Percentiles rank a stretch among this genome's conserved stretches.
phyloP scores from a whole-genome alignment of 2,113 vertebrate species.

The Willisornis vidua region DNA sequence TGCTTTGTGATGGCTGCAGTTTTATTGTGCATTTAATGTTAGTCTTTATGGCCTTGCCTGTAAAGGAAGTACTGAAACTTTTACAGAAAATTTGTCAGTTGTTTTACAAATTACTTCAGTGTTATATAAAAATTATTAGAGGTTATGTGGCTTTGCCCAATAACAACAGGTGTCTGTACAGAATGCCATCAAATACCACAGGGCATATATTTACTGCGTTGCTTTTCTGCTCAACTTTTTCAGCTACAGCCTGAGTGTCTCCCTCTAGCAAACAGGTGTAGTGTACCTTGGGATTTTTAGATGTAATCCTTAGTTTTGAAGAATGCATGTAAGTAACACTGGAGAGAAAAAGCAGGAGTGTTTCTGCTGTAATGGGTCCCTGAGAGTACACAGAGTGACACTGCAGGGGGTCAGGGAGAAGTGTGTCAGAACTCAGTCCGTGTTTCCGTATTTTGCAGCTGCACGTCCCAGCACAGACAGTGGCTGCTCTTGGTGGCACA shows the following conservation, averaged over 20 bases:
- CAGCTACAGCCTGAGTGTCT: neutral
- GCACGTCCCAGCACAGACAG: neutral
- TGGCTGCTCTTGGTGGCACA: neutral
- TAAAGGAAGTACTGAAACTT: neutral
- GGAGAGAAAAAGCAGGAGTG: neutral
- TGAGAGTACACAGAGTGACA: neutral
- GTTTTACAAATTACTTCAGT: neutral
- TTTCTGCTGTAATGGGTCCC: neutral
- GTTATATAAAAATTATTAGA: neutral
- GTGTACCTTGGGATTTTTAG: neutral
- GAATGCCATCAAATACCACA: neutral
- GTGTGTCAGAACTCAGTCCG: neutral
- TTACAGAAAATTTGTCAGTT: neutral
- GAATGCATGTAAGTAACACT: neutral
- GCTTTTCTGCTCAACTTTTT: neutral
- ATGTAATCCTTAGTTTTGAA: neutral
- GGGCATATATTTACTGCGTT: neutral
- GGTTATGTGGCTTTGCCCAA: neutral
- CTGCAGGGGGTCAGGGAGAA: neutral
- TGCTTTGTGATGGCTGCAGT: neutral
- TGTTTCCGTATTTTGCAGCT: neutral
- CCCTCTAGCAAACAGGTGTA: neutral
- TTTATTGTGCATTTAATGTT: neutral
- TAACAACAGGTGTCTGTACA: neutral
- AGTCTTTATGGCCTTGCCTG: neutral